Conservation (phyloP, 2,113 vertebrate genomes). For the Hemibagrus wyckioides region DNA sequence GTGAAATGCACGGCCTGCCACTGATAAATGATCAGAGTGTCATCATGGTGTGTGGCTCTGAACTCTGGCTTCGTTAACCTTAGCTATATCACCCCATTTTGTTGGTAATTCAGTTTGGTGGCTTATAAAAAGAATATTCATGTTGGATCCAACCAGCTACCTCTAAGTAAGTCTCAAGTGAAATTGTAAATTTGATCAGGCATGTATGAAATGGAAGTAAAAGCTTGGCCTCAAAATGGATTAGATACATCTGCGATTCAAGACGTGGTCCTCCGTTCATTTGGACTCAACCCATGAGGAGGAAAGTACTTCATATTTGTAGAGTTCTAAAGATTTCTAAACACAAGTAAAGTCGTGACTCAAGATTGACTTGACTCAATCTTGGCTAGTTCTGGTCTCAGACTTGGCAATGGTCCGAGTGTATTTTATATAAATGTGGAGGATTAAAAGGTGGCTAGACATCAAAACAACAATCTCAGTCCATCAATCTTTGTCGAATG, state of each 20-base stretch:
- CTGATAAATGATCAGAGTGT: no score
- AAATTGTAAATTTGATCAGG: neutral
- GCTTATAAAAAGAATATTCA: neutral
- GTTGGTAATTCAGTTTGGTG: neutral
- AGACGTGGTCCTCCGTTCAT: neutral
- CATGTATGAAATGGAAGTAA: neutral
- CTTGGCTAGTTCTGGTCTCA: neutral
- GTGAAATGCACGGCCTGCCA: no score
- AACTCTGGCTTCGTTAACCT: neutral
- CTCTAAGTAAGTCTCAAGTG: neutral
- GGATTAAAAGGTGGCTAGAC: neutral
- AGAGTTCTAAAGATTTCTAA: no score
- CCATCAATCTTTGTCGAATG: no score
- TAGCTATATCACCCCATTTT: neutral
- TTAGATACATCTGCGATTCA: neutral
- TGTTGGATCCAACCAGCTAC: neutral
- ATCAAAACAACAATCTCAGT: neutral
- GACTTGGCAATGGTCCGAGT: neutral
- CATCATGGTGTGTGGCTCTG: neutral
- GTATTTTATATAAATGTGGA: no score
- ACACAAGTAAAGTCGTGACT: no score
- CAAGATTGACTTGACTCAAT: neutral
- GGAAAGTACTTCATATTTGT: no score
- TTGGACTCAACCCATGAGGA: neutral
- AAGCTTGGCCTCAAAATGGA: neutral